Evolutionary conservation across 2,113 vertebrate species (phyloP).

Genomic region (Atlantisia rogersi): DNA sequence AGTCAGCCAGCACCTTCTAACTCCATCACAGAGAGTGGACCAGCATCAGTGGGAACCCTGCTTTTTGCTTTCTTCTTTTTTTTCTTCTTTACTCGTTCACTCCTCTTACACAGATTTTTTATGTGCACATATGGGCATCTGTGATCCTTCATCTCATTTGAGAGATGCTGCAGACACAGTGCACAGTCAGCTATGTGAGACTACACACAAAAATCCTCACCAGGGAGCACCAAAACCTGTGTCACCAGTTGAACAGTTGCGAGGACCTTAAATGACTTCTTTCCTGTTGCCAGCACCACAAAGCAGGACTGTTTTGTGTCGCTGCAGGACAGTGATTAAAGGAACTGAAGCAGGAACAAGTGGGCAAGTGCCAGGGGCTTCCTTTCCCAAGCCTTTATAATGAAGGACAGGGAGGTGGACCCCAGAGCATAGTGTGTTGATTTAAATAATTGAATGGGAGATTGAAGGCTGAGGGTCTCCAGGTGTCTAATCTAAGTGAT

Average conservation of each 20-base stretch:
- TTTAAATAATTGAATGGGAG: neutral
- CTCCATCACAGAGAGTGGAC: neutral
- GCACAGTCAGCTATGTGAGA: neutral
- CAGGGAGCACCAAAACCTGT: neutral
- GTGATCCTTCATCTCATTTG: neutral
- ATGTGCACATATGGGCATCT: accelerated
- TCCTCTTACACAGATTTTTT: neutral
- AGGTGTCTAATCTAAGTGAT: neutral
- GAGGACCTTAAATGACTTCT: neutral
- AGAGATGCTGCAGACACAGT: neutral
- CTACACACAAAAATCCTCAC: neutral
- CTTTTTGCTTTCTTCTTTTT: neutral
- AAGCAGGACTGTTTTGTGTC: neutral
- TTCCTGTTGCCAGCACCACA: neutral
- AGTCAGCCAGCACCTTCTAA: neutral
- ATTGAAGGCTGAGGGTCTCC: neutral
- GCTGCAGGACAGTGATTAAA: neutral
- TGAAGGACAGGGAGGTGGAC: neutral
- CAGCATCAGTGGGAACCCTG: neutral
- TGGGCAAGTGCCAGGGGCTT: neutral
- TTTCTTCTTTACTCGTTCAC: neutral
- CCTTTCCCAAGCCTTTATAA: neutral
- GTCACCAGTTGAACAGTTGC: neutral
- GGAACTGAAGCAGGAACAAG: neutral
- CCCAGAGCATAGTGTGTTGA: neutral